Conservation (phyloP, 30 jellyfish, hydroid and myxozoan genomes). For the Hydra vulgaris region DNA sequence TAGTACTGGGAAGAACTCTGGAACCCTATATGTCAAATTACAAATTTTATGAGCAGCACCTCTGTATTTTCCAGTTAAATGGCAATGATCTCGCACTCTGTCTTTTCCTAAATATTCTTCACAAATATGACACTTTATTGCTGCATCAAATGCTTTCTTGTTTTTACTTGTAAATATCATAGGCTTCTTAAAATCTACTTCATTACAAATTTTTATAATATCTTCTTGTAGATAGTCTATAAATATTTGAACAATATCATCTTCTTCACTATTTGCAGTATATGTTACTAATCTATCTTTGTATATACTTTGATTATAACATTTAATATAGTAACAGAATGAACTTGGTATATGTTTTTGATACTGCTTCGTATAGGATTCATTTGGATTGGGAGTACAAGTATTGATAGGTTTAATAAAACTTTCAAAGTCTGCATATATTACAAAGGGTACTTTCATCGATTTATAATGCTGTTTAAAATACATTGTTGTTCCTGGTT, state of each 20-base stretch:
- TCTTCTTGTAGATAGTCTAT: not conserved
- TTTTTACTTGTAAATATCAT: no score
- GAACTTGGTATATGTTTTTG: slow-evolving; percentile 1
- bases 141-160: not conserved
- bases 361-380: not conserved
- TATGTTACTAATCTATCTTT: not conserved
- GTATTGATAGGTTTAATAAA: slow-evolving; percentile 2
- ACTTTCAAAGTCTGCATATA: slow-evolving; percentile 36
- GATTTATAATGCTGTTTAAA: not conserved
- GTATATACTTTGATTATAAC: not conserved
- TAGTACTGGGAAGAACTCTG: slow-evolving; percentile 14
- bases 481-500: slow-evolving; percentile 19
- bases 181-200: not conserved
- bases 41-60: slow-evolving; percentile 48
- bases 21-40: slow-evolving; percentile 21
- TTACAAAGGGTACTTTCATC: slow-evolving; percentile 15
- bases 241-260: not conserved
- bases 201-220: no score
- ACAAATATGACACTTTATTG: not conserved
- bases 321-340: not conserved
- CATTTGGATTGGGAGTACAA: not conserved
- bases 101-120: not conserved
- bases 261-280: not conserved
- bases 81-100: slow-evolving; percentile 43
- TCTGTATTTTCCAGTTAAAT: slow-evolving; percentile 33